Evolutionary conservation across 2,797 vertebrate species (phyloP).

Genomic region (Anguilla megastoma): DNA sequence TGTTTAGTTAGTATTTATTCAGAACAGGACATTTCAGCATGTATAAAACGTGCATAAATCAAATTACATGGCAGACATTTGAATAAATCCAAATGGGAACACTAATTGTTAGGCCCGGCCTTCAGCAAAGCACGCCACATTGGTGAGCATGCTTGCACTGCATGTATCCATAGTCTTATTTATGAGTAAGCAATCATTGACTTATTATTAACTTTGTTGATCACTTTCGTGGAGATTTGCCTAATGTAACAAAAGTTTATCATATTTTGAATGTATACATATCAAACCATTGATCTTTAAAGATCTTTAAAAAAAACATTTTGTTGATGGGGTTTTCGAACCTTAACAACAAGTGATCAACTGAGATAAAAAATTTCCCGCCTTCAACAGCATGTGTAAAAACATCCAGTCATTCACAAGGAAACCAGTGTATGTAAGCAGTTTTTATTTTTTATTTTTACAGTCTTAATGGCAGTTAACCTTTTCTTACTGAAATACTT

Average conservation of each 20-base stretch:
- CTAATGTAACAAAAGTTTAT: not conserved
- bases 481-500: conserved; percentile 30
- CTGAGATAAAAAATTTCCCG: not conserved
- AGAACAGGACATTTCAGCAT: conserved; percentile 4
- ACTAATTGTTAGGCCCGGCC: conserved; percentile 8
- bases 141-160: not conserved
- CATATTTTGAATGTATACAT: not conserved
- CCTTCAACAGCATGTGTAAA: not conserved
- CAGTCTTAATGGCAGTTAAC: not conserved
- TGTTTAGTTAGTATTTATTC: not conserved
- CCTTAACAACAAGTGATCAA: not conserved
- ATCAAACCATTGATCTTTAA: not conserved
- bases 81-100: conserved; percentile 5
- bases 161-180: not conserved
- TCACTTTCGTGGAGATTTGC: not conserved
- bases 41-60: conserved; percentile 33
- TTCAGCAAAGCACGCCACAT: conserved; percentile 11
- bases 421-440: not conserved
- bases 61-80: conserved; percentile 30
- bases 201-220: not conserved
- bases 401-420: not conserved
- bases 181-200: not conserved
- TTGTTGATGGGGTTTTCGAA: not conserved
- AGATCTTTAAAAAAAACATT: not conserved
- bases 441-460: not conserved